Base-by-base conservation (phyloP, 2,113 vertebrate species). In the Rissa tridactyla region DNA sequence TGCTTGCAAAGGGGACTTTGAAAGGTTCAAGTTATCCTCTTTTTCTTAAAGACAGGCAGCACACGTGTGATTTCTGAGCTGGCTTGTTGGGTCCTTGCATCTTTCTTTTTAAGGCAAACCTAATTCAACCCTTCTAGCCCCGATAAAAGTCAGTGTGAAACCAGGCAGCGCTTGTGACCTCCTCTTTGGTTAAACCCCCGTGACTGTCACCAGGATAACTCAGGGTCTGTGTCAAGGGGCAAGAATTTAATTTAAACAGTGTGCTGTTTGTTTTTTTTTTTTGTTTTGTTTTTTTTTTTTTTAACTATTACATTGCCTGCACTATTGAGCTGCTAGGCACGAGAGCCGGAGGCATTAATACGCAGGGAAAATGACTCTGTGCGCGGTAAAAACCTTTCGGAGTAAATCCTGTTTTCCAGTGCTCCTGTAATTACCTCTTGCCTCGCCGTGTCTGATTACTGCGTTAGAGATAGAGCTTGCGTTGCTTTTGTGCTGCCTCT, bases 391-490 rank as follows among this genome's bases (percentile, higher is more conserved):
- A 91, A 47, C 1, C 81, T 70, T 64, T 16, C 19, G 11, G 88
- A 82, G 64, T 66, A 75, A 95, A 94, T 92, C 96, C 87, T 20
- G 27, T 86, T 96, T 89, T 94, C 77, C 90, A 75, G 55, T 8
- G 20, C 51, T 92, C 79, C 91, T 88, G 79, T 92, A 94, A 94
- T 96, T 94, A 73, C 82, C 68, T 91, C 79, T 85, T 34, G 60
- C 75, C 58, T 70, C 3, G 10, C 55, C 0, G 3, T 54, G 51
- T 36, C 51, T 46, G 77, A 65, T 84, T n/a, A 25, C 55, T n/a
- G 52, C 6, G 16, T 60, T 64, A 32, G 80, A 51, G 82, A 60
- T 9, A 62, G 68, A 82, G 42, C 73, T 54, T 10, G 26, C 5
- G 1, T 38, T 44, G 46, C 62, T 91, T 84, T 89, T 84, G 55